These are phyloP conservation scores for Masticophis lateralis DNA, from an alignment of 2,797 vertebrate species.

Conservation along the genomic window DNA sequence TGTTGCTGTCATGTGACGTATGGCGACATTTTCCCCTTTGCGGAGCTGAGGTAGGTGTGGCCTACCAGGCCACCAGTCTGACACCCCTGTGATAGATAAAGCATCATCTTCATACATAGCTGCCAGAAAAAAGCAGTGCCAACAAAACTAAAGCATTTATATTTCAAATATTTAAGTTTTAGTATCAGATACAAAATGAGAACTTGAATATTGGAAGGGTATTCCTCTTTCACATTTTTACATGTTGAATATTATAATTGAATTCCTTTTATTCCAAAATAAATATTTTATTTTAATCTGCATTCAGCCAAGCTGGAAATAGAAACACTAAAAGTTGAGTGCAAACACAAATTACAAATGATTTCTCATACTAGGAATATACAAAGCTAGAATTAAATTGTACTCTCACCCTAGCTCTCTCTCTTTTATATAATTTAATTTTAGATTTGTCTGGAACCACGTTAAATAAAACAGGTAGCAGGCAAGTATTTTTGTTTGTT, in stretches of 20 bases:
- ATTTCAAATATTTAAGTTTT: neutral
- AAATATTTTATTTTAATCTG: neutral
- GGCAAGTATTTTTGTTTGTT: conserved; percentile 15
- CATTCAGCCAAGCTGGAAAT: neutral
- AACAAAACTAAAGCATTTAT: neutral
- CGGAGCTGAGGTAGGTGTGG: too few relatives aligned
- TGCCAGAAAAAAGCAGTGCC: neutral
- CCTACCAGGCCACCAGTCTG: too few relatives aligned
- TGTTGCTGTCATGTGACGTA: too few relatives aligned
- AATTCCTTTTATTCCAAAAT: neutral
- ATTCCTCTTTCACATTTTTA: neutral
- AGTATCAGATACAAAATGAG: neutral
- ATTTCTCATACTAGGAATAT: neutral
- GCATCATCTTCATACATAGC: neutral
- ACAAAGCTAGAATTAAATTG: neutral
- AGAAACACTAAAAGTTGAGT: neutral
- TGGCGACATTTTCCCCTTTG: too few relatives aligned
- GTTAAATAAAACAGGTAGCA: neutral
- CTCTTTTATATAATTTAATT: neutral
- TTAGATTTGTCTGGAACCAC: neutral
- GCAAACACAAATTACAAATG: neutral
- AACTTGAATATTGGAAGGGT: neutral
- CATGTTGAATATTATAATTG: neutral
- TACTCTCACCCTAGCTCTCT: neutral
- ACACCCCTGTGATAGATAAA: neutral